Evolutionary conservation across 2,797 vertebrate genomes (phyloP).

Genomic region (Leucoraja ocellata): DNA sequence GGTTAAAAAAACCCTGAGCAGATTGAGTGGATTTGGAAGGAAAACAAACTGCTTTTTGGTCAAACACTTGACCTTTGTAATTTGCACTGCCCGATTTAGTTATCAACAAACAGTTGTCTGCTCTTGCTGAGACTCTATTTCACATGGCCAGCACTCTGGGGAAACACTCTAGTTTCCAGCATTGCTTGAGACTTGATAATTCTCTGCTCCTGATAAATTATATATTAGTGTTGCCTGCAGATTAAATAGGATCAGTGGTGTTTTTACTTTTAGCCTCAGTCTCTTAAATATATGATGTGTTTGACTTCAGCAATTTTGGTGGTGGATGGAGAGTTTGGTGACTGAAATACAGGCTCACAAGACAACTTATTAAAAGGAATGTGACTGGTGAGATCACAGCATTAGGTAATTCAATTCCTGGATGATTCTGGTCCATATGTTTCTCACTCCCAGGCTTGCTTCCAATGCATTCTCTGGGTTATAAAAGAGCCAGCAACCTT

Average conservation of each 20-base stretch:
- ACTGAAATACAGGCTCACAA: neutral
- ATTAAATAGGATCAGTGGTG: neutral
- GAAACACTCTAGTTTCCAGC: conserved; percentile 3
- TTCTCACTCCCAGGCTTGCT: neutral
- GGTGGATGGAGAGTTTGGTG: neutral
- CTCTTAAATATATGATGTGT: neutral
- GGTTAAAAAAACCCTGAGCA: neutral
- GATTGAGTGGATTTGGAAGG: conserved; percentile 24
- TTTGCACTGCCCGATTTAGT: conserved; percentile 29
- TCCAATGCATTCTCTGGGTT: neutral
- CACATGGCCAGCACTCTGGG: neutral
- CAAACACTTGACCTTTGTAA: conserved; percentile 21
- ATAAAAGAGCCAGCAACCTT: neutral
- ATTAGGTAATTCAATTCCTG: neutral
- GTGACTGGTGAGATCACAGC: neutral
- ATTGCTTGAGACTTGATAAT: conserved; percentile 28
- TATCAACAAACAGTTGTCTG: conserved; percentile 18
- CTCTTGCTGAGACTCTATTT: neutral
- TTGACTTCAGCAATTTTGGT: neutral
- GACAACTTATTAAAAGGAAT: neutral
- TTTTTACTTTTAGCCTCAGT: neutral
- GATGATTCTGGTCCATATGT: neutral
- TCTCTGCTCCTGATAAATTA: conserved; percentile 26
- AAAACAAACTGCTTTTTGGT: neutral
- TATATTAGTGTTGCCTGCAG: neutral